Evolutionary conservation across 2,113 vertebrate species (phyloP).

Genomic region (Edolisoma coerulescens): DNA sequence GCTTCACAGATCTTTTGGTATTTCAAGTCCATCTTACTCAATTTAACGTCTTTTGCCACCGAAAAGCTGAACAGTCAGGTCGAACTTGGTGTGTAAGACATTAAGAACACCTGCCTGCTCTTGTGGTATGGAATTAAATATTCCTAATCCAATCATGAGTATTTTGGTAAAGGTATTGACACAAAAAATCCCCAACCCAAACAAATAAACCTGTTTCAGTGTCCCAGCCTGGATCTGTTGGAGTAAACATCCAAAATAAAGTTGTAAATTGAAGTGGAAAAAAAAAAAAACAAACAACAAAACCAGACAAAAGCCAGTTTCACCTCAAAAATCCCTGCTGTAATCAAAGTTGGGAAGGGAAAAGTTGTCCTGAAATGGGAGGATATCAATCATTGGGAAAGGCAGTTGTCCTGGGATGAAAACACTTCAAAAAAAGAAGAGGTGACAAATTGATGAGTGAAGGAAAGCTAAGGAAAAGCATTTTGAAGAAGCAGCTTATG

Average conservation of each 20-base stretch:
- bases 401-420: background rate
- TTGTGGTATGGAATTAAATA: background rate
- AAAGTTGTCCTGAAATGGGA: background rate
- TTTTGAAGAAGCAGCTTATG: background rate
- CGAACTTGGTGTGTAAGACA: background rate
- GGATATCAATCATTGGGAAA: background rate
- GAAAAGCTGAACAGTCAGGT: background rate
- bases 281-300: background rate
- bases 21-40: background rate
- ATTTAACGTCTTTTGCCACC: background rate
- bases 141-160: accelerated
- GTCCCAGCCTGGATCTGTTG: background rate
- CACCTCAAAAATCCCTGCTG: background rate
- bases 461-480: background rate
- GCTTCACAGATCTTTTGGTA: background rate
- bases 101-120: background rate
- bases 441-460: background rate
- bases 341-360: background rate
- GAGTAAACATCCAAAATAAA: background rate
- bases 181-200: background rate
- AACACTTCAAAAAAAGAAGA: background rate
- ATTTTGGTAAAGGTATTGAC: background rate
- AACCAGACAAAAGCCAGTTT: background rate
- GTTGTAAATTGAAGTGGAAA: background rate
- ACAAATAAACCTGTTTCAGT: background rate